These are phyloP conservation scores for Drosophila fuyamai DNA, from an alignment of 1,140 invertebrate species.

Conservation along the genomic window DNA sequence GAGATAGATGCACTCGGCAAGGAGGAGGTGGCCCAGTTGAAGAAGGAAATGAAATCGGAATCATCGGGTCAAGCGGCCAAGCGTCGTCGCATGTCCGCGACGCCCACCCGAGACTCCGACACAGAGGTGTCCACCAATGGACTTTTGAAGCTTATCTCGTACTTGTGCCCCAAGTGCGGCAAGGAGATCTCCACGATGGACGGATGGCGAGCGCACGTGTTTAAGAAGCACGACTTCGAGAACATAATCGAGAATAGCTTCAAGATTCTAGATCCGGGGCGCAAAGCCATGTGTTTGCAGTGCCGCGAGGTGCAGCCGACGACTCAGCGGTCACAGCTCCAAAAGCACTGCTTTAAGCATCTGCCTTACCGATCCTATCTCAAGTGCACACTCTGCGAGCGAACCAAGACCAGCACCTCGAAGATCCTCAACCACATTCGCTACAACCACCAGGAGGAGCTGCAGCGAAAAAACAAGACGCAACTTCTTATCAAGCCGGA, in stretches of 20 bases:
- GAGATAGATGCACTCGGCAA: constrained; percentile 72
- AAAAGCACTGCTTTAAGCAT: constrained; percentile 78
- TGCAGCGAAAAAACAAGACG: constrained; percentile 65
- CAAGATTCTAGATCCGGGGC: constrained; percentile 50
- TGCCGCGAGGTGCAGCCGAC: constrained; percentile 61
- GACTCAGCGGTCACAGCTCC: constrained; percentile 50
- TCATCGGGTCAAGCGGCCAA: constrained; percentile 5
- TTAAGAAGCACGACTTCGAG: constrained; percentile 72
- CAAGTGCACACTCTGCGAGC: constrained; percentile 69
- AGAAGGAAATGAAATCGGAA: constrained; percentile 49
- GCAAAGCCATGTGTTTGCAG: constrained; percentile 58
- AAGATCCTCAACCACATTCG: constrained; percentile 76
- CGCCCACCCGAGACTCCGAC: constrained; percentile 34
- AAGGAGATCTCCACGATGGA: constrained; percentile 65
- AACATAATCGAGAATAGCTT: constrained; percentile 74
- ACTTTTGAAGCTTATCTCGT: constrained; percentile 50
- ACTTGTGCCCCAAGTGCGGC: constrained; percentile 74
- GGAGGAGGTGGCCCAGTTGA: constrained; percentile 60
- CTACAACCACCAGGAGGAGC: constrained; percentile 65
- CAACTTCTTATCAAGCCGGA: constrained; percentile 62
- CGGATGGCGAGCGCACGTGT: constrained; percentile 69
- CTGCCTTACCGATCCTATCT: constrained; percentile 73
- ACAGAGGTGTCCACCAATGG: constrained; percentile 30
- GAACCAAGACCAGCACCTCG: constrained; percentile 74
- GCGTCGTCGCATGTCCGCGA: constrained; percentile 36